Evolutionary conservation across 92 coral and sea anemone genomes (phyloP), one percentile per base, ranked within the genome.

Genomic region (Muricea muricata): DNA sequence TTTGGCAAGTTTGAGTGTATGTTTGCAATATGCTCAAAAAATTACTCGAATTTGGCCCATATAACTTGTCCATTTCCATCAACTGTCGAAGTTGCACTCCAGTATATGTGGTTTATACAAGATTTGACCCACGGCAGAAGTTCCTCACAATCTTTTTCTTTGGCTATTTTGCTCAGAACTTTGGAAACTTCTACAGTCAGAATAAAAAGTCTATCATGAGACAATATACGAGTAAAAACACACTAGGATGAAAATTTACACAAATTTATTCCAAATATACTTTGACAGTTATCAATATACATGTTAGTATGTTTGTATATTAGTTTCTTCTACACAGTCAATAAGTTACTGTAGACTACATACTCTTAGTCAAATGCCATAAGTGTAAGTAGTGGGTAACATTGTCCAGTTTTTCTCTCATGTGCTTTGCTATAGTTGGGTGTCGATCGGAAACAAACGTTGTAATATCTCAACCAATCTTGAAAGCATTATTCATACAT

Each of bases 331-430:
- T n/a, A 37, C 9, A 37, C 42, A 37, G 42, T 4, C 9, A 37
- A 37, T 4, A 9, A 9, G 9, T 37, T 4, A 37, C n/a, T n/a
- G n/a, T n/a, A n/a, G n/a, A n/a, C n/a, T 58, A 76, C 55, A 29
- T 89, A 87, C 91, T 87, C 73, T 91, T 91, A 48, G 87, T 84
- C 17, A 87, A 31, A 54, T 87, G 93, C 89, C 91, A 87, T 17
- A 87, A 85, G 72, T 91, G 87, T 54, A 87, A 91, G 87, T 87
- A 91, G 63, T 87, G 93, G 35, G 47, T 91, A 73, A 91, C 84
- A 17, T 87, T 50, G 10, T 47, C 5, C 65, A 56, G 85, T 30
- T 65, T 60, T 54, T 84, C 89, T 24, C 87, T 70, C 91, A 87
- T 83, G 52, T 91, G 55, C 18, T 84, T 87, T 2, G 65, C n/a